Base-by-base conservation (phyloP, 1,140 invertebrate species). In the Wasmannia auropunctata region DNA sequence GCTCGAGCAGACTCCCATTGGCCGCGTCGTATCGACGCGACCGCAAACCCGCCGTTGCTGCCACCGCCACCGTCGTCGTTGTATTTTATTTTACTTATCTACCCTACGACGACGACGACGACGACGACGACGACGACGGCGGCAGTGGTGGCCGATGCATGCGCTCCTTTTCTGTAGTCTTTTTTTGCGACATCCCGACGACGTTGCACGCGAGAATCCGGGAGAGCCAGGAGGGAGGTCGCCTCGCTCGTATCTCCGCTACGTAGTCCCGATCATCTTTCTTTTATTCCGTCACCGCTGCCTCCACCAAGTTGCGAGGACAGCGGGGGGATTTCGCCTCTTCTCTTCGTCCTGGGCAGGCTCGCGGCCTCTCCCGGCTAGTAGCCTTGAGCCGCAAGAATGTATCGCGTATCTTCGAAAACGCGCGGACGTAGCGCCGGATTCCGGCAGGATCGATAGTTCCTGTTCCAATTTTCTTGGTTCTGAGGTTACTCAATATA, bases 41-140 rank as follows among this genome's bases (percentile, higher is more conserved):
- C 69, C 88, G 87, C 85, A 72, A 62, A 70, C 86, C 75, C 72
- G 74, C 83, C 84, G 76, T 72, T 75, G 83, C 76, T 65, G 84
- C 46, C 46, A 65, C 62, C 34, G 62, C 34, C 62, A 37, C 63
- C 37, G 14, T 69, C 51, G 37, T 67, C 28, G 67, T 92, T 91
- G 87, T 93, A 93, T 93, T 93, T 93, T 93, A 92, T 93, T 92
- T 92, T 91, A 91, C 91, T 92, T 92, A 92, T 81, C 90, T 92
- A 91, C 72, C 86, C 86, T 65, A 54, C 89, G 60, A 34, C 65
- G 34, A 60, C 43, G 75, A 46, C 88, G 58, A 19, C 40, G 54
- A n/a, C n/a, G 60, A 34, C 65, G 34, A 54, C 89, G 60, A 34
- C 65, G 34, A 28, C 43, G 46, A 10, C n/a, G 58, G 19, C 28